A percentile compares a stretch with the other conserved stretches of the same genome.
Conservation (phyloP, 2,113 vertebrate genomes). For the Leptosomus discolor region DNA sequence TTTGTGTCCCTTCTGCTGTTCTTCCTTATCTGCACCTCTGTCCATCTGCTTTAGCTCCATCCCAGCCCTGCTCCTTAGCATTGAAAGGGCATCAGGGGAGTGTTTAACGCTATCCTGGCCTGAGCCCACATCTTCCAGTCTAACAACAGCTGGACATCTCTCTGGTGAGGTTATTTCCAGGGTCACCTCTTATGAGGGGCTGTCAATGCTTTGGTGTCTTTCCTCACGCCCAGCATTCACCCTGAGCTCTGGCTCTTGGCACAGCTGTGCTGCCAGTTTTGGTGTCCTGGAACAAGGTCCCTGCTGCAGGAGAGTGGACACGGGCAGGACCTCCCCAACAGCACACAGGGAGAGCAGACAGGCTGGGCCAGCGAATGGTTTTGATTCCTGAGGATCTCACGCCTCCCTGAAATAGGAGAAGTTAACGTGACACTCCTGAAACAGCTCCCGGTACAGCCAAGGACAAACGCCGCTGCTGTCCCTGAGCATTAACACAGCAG, state of each 20-base stretch:
- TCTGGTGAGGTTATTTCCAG: not conserved
- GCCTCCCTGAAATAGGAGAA: constrained; percentile 32
- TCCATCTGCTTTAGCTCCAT: not conserved
- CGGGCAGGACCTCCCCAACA: not conserved
- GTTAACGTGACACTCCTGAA: not conserved
- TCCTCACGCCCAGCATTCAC: not conserved
- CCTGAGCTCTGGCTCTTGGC: not conserved
- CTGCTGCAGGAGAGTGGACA: not conserved
- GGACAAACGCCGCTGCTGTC: not conserved
- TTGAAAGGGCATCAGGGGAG: not conserved
- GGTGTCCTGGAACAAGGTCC: not conserved
- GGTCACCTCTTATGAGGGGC: not conserved
- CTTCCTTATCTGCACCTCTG: not conserved
- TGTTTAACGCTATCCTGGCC: not conserved
- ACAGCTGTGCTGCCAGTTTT: not conserved
- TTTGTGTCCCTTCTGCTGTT: not conserved
- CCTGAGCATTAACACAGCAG: not conserved
- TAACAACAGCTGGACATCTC: not conserved
- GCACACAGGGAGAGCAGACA: not conserved
- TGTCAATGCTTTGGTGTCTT: fast-evolving
- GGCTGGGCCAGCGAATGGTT: not conserved
- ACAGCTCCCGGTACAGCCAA: not conserved
- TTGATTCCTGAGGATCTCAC: constrained; percentile 28
- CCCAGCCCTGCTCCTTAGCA: not conserved
- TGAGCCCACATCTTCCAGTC: not conserved